Conservation (phyloP, 1,140 invertebrate species). For the Thaumatotibia leucotreta region DNA sequence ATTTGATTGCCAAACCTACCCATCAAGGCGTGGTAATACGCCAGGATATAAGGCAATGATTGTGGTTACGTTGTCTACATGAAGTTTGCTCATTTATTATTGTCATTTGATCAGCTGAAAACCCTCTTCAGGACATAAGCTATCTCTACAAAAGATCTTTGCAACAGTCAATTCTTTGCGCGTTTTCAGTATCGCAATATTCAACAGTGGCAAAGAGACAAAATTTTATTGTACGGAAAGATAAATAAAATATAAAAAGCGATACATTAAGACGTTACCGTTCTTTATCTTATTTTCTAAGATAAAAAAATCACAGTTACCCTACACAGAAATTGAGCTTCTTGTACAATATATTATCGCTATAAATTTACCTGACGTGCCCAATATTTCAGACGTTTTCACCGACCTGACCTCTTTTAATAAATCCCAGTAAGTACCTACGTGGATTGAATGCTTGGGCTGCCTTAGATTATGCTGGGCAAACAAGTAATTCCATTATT, state of each 20-base stretch:
- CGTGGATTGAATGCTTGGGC: constrained; percentile 31
- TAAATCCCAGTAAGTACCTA: constrained; percentile 51
- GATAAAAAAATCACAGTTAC: constrained; percentile 59
- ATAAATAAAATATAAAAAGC: not conserved
- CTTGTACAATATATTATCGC: constrained; percentile 67
- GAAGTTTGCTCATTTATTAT: too few species aligned
- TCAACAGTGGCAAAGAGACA: not conserved
- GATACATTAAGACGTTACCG: not conserved
- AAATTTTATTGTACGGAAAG: not conserved
- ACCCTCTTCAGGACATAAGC: too few species aligned
- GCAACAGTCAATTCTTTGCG: too few species aligned
- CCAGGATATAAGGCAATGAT: too few species aligned
- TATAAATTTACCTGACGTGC: constrained; percentile 70
- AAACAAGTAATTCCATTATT: constrained; percentile 14
- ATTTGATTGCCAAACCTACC: too few species aligned
- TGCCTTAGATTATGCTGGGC: constrained; percentile 19
- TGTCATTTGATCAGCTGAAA: too few species aligned
- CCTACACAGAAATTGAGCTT: constrained; percentile 49
- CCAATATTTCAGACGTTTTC: constrained; percentile 72
- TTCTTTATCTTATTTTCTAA: constrained; percentile 29
- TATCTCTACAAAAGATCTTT: too few species aligned
- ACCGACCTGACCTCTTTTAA: constrained; percentile 64
- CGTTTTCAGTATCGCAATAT: not conserved
- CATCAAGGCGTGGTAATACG: too few species aligned
- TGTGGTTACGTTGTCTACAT: too few species aligned